Percentiles rank a stretch among this genome's conserved stretches.
Evolutionary conservation across 2,797 vertebrate genomes (phyloP).

Genomic region (Euthynnus affinis): DNA sequence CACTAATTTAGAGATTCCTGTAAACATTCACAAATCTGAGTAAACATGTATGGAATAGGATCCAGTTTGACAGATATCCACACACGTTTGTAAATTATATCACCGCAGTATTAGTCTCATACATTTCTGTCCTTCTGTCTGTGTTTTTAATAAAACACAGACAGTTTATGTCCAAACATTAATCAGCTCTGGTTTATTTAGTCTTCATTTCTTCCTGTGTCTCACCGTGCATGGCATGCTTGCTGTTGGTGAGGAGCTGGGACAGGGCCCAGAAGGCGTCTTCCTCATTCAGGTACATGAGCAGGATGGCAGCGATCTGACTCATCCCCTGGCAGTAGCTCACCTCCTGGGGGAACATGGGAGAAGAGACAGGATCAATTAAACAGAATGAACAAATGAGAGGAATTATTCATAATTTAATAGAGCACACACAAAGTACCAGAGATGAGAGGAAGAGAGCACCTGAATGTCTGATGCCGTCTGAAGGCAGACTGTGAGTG

Average conservation of each 20-base stretch:
- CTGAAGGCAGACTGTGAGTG: slow-evolving; percentile 42
- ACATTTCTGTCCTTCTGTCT: not conserved
- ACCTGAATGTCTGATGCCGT: slow-evolving; percentile 71
- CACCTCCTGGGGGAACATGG: slow-evolving; percentile 86
- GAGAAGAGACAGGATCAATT: slow-evolving; percentile 40
- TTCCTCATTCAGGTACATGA: slow-evolving; percentile 93
- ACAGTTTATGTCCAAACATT: not conserved
- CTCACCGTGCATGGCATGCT: slow-evolving; percentile 90
- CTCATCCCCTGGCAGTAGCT: slow-evolving; percentile 94
- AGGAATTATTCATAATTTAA: slow-evolving; percentile 68
- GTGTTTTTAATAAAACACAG: not conserved
- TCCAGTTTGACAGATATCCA: not conserved
- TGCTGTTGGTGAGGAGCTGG: slow-evolving; percentile 89
- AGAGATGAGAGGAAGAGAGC: slow-evolving; percentile 25
- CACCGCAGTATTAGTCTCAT: no score
- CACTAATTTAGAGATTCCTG: no score
- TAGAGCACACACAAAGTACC: not conserved
- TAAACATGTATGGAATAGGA: no score
- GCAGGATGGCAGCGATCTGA: slow-evolving; percentile 90
- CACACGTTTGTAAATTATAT: not conserved
- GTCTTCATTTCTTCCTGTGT: not conserved
- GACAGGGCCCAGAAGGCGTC: slow-evolving; percentile 92
- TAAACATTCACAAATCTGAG: not conserved
- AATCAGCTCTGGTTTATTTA: not conserved
- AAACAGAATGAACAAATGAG: slow-evolving; percentile 50